phyloP scores from a whole-genome alignment of 2,113 vertebrate species.

The Lasiurus cinereus region DNA sequence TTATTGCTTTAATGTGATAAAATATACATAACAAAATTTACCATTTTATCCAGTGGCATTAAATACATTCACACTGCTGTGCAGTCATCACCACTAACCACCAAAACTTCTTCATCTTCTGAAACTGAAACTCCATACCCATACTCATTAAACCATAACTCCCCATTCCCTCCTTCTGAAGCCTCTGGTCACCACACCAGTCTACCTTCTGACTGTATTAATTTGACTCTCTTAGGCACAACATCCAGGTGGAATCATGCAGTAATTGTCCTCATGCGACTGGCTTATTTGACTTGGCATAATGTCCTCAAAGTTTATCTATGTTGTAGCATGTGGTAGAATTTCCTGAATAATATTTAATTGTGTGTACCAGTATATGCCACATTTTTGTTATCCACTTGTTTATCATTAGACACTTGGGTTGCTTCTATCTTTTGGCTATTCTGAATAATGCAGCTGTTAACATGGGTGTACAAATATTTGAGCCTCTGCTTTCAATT shows the following conservation, averaged over 20 bases:
- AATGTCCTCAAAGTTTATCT: neutral
- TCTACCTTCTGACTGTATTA: neutral
- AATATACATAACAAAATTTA: neutral
- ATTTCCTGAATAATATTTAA: neutral
- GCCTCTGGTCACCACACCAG: too few species aligned
- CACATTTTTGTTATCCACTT: neutral
- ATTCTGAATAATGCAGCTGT: neutral
- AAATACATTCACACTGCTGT: neutral
- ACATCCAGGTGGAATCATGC: neutral
- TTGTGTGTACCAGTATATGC: neutral
- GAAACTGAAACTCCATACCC: neutral
- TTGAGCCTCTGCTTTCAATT: constrained; percentile 5
- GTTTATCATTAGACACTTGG: neutral
- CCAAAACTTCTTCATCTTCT: neutral
- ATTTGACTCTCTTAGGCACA: neutral
- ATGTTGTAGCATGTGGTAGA: neutral
- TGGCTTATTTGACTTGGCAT: neutral
- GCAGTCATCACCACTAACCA: neutral
- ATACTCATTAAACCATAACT: neutral
- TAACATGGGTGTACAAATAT: neutral
- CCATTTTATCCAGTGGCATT: neutral
- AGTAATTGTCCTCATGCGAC: neutral
- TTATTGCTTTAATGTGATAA: neutral
- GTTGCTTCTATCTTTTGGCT: neutral
- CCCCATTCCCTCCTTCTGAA: neutral